Evolutionary conservation across 2,797 vertebrate species (phyloP).

Genomic region (Betta splendens): DNA sequence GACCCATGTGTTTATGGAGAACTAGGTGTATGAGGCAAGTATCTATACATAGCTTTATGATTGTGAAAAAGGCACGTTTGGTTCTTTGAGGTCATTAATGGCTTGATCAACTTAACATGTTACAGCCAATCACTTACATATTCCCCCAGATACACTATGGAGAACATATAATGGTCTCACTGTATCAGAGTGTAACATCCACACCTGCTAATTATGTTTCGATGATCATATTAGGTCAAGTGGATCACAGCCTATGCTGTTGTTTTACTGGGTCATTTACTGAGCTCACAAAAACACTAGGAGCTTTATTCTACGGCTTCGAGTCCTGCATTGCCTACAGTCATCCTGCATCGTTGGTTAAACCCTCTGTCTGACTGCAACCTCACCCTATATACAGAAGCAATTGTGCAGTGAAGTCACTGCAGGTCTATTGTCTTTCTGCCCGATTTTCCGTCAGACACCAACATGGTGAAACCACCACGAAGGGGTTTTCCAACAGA

Average conservation of each 20-base stretch:
- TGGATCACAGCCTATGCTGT: no score
- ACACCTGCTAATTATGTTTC: no score
- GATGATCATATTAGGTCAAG: no score
- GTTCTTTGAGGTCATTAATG: constrained; percentile 16
- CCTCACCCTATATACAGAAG: constrained; percentile 1
- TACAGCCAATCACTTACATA: no score
- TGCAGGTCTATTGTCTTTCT: constrained; percentile 22
- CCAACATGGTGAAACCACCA: constrained; percentile 36
- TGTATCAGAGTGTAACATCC: no score
- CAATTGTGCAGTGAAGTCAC: constrained; percentile 8
- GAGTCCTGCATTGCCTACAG: no score
- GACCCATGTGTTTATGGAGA: constrained; percentile 31
- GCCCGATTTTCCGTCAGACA: constrained; percentile 28
- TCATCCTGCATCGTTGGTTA: no score
- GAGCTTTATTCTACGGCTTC: no score
- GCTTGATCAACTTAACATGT: not conserved
- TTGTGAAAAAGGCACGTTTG: constrained; percentile 11
- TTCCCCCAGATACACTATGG: no score
- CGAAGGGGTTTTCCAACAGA: constrained; percentile 58
- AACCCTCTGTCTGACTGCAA: constrained; percentile 5
- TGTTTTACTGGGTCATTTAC: no score
- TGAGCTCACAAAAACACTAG: no score
- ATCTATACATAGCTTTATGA: constrained; percentile 45
- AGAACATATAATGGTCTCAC: no score
- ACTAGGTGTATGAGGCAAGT: constrained; percentile 30